phyloP scores from a whole-genome alignment of 2,113 vertebrate species.

The Ageneiosus marmoratus region DNA sequence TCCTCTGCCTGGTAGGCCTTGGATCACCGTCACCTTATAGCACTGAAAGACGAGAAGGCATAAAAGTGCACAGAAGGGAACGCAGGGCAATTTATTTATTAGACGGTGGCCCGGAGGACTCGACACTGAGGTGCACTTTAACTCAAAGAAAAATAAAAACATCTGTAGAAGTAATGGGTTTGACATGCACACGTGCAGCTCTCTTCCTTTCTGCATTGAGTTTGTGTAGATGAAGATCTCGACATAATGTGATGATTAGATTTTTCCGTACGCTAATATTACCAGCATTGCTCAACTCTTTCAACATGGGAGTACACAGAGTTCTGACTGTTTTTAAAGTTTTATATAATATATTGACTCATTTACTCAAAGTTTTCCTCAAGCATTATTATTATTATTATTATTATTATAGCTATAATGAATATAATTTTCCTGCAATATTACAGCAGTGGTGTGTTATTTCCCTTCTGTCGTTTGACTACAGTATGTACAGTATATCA shows the following conservation, averaged over 20 bases:
- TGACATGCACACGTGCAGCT: slow-evolving; percentile 38
- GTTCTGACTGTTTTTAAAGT: neutral
- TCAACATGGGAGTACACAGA: neutral
- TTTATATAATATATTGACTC: neutral
- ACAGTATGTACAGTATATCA: neutral
- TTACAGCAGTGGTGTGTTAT: neutral
- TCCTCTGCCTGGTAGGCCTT: slow-evolving; percentile 22
- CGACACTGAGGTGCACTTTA: slow-evolving; percentile 47
- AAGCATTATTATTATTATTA: neutral
- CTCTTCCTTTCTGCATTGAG: slow-evolving; percentile 41
- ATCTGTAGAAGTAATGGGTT: slow-evolving; percentile 55
- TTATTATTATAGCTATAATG: neutral
- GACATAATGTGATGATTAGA: slow-evolving; percentile 1
- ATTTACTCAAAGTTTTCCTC: neutral
- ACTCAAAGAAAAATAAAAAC: slow-evolving; percentile 58
- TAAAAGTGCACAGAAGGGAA: slow-evolving; percentile 50
- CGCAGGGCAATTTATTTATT: slow-evolving; percentile 58
- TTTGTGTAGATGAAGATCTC: slow-evolving; percentile 28
- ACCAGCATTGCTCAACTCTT: slow-evolving; percentile 16
- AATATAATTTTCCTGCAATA: neutral
- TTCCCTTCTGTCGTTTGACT: neutral
- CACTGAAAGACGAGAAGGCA: slow-evolving; percentile 55
- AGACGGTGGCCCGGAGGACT: slow-evolving; percentile 41
- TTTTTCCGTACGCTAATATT: slow-evolving; percentile 6
- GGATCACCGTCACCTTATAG: slow-evolving; percentile 38